These are phyloP conservation scores for Mesocentrotus franciscanus DNA, from an alignment of 53 echinoderm and acorn worm species.

Conservation along the genomic window DNA sequence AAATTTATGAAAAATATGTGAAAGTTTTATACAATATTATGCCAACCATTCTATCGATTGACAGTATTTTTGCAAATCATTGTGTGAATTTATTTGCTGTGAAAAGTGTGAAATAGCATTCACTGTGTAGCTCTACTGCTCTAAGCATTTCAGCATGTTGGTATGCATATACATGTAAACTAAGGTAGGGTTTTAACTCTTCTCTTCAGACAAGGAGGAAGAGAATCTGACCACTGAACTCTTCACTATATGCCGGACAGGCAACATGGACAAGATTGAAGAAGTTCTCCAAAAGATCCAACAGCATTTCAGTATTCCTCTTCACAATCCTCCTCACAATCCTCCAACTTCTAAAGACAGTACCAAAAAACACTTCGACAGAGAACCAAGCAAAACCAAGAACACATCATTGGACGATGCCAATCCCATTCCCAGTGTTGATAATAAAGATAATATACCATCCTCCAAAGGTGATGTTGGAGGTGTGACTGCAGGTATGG, in stretches of 20 bases:
- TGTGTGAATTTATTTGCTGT: no score
- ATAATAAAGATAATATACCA: constrained; percentile 16
- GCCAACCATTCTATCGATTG: no score
- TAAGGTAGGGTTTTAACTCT: background rate
- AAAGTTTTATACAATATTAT: no score
- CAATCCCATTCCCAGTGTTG: background rate
- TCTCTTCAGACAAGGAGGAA: constrained; percentile 48
- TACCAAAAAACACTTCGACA: background rate
- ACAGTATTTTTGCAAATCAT: no score
- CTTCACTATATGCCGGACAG: constrained; percentile 74
- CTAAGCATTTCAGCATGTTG: background rate
- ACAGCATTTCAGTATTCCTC: background rate
- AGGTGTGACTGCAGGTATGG: background rate
- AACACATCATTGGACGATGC: background rate
- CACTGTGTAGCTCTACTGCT: no score
- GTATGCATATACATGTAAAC: background rate
- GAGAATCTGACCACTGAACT: constrained; percentile 62
- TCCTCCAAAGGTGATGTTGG: background rate
- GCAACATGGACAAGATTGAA: constrained; percentile 62
- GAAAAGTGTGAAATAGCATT: no score
- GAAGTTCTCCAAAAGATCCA: constrained; percentile 53
- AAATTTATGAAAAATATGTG: no score
- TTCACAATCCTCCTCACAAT: background rate
- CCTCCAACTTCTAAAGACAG: background rate
- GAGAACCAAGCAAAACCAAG: background rate